A percentile compares a stretch with the other conserved stretches of the same genome.
Conservation (phyloP, 1,140 invertebrate species). For the Caenorhabditis briggsae region DNA sequence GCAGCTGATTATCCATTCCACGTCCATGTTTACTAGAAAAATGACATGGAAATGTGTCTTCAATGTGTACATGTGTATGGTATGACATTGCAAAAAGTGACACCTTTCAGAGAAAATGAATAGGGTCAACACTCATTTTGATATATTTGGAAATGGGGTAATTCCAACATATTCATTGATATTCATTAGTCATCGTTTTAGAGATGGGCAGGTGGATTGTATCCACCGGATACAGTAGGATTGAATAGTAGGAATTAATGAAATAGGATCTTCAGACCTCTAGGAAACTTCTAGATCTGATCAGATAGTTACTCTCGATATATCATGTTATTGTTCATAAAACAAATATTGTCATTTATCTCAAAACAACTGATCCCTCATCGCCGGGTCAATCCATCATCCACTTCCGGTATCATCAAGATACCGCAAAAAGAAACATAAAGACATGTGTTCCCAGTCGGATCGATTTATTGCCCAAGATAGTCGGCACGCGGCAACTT, state of each 20-base stretch:
- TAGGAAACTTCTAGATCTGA: background rate
- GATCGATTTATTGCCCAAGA: conserved; percentile 13
- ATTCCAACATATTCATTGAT: background rate
- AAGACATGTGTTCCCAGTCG: conserved; percentile 7
- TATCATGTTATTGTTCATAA: background rate
- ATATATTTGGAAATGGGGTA: background rate
- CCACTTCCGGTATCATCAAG: conserved; percentile 46
- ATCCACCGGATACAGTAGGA: too few relatives aligned
- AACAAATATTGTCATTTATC: conserved; percentile 4
- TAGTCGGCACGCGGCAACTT: conserved; percentile 43
- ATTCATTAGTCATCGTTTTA: background rate
- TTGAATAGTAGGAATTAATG: too few relatives aligned
- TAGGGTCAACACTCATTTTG: conserved; percentile 41
- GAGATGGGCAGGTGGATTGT: background rate
- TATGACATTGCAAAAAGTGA: conserved; percentile 42
- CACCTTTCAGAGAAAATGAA: conserved; percentile 16
- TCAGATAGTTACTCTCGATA: background rate
- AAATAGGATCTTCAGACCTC: too few relatives aligned
- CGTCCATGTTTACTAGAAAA: conserved; percentile 35
- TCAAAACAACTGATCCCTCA: conserved; percentile 15
- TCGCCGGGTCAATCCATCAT: conserved; percentile 1
- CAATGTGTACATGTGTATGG: conserved; percentile 33
- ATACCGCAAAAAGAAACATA: conserved; percentile 49
- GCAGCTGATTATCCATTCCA: conserved; percentile 52
- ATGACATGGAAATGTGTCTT: conserved; percentile 53